Evolutionary conservation across 2,113 vertebrate species (phyloP), one percentile per base, ranked within the genome.

Genomic region (Otocyon megalotis): DNA sequence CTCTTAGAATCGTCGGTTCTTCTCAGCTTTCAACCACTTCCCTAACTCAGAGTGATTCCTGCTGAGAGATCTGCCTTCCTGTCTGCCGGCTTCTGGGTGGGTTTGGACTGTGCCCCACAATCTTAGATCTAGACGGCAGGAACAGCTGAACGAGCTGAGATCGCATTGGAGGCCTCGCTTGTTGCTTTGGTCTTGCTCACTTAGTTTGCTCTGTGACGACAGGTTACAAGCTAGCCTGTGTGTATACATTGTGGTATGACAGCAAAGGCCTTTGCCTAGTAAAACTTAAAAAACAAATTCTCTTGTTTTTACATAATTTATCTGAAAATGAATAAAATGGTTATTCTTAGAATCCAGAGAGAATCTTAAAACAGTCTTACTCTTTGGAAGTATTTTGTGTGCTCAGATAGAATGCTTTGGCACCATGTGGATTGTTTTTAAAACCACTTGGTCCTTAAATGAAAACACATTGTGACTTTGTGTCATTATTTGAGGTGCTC

Each of bases 311-410:
- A 5, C 60, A 74, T 43, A 32, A 81, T 60, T 90, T 93, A 72
- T 97, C 94, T 77, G 26, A 72, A 97, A 95, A 69, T 93, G 65
- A 87, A 88, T 26, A 69, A 91, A 96, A 83, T 53, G n/a, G 35
- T 88, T 69, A 50, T 80, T 87, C 30, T 88, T 94, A 83, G 67
- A 77, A 32, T 96, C 20, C 62, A 92, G 56, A 97, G 81, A 95
- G 48, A 97, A 84, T 84, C 30, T 93, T 15, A 16, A 60, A 96
- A 82, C 5, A 88, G 0, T 83, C 60, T 26, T 82, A 35, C 17
- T 95, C 65, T 96, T 94, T 67, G 58, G 35, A 77, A 95, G 19
- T 86, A 88, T 81, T 74, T 14, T 5, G 6, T 94, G 12, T 83
- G 37, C 62, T 97, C n/a, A 54, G 28, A 81, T 71, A 90, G 54